Conservation (phyloP, 2,888 invertebrate genomes). For the Perizoma affinitatum region DNA sequence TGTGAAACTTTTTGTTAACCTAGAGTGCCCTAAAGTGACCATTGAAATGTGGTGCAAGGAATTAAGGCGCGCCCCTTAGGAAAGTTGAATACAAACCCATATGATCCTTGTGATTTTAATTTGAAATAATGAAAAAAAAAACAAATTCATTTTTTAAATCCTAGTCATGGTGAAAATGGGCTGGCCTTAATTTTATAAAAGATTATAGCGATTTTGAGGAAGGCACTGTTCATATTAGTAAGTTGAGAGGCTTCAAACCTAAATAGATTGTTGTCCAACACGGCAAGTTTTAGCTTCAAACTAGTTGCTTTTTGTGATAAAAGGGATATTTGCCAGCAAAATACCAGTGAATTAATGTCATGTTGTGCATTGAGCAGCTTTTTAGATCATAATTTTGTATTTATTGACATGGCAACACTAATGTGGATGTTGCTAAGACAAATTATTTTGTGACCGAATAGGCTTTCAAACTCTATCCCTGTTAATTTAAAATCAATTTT, state of each 20-base stretch:
- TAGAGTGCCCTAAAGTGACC: too few species aligned
- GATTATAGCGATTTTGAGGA: neutral
- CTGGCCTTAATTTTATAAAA: neutral
- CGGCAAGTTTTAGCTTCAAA: constrained; percentile 1
- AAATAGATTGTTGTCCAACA: neutral
- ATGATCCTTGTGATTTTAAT: too few species aligned
- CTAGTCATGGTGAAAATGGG: neutral
- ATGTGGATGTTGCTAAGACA: constrained; percentile 9
- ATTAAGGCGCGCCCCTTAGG: too few species aligned
- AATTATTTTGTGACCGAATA: constrained; percentile 20
- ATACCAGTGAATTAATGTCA: constrained; percentile 9
- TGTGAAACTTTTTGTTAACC: too few species aligned
- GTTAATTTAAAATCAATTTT: constrained; percentile 11
- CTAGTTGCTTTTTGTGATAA: constrained; percentile 28
- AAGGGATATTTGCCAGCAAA: constrained; percentile 10
- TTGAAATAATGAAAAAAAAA: too few species aligned
- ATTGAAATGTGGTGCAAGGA: too few species aligned
- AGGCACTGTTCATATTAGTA: neutral
- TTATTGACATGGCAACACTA: constrained; percentile 16
- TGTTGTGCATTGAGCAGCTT: constrained; percentile 10
- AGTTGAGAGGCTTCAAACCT: neutral
- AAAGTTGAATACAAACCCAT: too few species aligned
- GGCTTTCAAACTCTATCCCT: neutral
- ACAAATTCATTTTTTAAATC: too few species aligned
- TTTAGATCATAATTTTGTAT: constrained; percentile 23